These are phyloP conservation scores for Microhierax caerulescens DNA, from an alignment of 2,797 vertebrate genomes.

Conservation along the genomic window DNA sequence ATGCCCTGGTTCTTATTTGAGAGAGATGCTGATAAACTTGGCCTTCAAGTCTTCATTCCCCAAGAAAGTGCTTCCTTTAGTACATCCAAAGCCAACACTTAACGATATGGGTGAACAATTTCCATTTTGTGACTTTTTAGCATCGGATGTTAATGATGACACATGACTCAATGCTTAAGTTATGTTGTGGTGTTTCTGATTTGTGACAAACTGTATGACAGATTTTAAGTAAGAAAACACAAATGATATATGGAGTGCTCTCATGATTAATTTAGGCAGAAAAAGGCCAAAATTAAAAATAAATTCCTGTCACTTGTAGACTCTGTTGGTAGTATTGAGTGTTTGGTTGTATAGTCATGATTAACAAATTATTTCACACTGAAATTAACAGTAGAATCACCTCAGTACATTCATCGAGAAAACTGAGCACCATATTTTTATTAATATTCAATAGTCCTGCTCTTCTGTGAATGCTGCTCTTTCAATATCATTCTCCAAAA, in stretches of 20 bases:
- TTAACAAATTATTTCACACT: constrained; percentile 12
- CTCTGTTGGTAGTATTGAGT: background rate
- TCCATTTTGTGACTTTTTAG: background rate
- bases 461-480: background rate
- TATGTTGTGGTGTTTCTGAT: background rate
- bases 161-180: background rate
- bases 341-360: background rate
- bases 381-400: background rate
- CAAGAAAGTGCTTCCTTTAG: background rate
- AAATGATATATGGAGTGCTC: background rate
- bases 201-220: background rate
- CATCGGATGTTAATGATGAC: background rate
- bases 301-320: background rate
- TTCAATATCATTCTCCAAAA: background rate
- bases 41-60: background rate
- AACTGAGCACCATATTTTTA: background rate
- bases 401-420: background rate
- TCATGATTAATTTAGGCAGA: background rate
- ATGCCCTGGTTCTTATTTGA: background rate
- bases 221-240: background rate
- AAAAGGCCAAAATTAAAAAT: accelerated
- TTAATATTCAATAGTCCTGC: constrained; percentile 17
- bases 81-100: background rate
- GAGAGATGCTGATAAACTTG: background rate
- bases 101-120: background rate